These are phyloP conservation scores for Drosophila helvetica DNA, from an alignment of 2,888 invertebrate species.

Conservation along the genomic window DNA sequence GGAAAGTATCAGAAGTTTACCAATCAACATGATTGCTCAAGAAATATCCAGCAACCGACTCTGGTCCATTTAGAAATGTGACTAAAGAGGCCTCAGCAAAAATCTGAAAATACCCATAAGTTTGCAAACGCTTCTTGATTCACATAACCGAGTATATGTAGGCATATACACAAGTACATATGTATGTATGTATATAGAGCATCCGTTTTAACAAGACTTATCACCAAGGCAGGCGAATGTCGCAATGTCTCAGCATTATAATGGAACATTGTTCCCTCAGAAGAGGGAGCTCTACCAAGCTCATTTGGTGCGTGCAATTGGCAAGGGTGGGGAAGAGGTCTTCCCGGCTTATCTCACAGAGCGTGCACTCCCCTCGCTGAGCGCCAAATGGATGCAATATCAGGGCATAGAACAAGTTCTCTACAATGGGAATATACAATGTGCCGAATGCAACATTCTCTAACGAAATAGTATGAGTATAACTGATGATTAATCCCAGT, in stretches of 20 bases:
- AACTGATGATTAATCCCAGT: no score
- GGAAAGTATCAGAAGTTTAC: conserved; percentile 31
- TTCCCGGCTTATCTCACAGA: not conserved
- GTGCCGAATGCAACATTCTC: not conserved
- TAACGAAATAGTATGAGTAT: not conserved
- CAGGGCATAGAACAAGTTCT: not conserved
- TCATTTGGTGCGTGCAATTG: not conserved
- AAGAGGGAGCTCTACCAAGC: not conserved
- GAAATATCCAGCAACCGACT: conserved; percentile 16
- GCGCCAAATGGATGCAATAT: not conserved
- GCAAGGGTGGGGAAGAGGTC: not conserved
- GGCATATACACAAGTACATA: not conserved
- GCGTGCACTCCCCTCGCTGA: not conserved
- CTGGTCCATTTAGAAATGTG: conserved; percentile 14
- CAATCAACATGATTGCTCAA: conserved; percentile 37
- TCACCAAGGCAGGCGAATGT: conserved; percentile 10
- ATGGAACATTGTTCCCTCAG: not conserved
- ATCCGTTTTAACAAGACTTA: conserved; percentile 16
- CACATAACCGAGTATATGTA: not conserved
- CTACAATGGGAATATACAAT: no score
- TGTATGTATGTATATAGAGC: not conserved
- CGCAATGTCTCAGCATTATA: conserved; percentile 1
- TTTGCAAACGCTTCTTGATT: conserved; percentile 6
- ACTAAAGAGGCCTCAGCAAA: conserved; percentile 39
- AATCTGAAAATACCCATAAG: not conserved